Conservation (phyloP, 2,888 invertebrate genomes). For the Serrognathus titanus region DNA sequence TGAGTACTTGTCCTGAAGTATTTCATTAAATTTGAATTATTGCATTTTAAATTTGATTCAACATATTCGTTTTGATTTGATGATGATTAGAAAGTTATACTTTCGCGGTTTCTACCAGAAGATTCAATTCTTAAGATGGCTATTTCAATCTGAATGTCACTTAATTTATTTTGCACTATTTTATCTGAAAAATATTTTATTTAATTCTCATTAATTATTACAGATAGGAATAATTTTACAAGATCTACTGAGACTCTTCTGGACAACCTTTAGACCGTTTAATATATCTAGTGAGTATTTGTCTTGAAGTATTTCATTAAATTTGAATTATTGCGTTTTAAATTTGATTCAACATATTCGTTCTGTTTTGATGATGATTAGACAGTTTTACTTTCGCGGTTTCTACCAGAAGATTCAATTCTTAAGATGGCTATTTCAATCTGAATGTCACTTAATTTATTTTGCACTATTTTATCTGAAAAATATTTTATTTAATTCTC, state of each 20-base stretch:
- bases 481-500: background rate
- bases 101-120: too few species aligned
- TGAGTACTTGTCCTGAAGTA: background rate
- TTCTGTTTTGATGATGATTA: constrained; percentile 49
- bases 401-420: constrained; percentile 57
- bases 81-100: constrained; percentile 52
- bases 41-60: background rate
- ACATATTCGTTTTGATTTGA: background rate
- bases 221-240: too few species aligned
- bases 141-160: too few species aligned
- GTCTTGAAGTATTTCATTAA: too few species aligned
- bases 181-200: too few species aligned
- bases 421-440: constrained; percentile 38
- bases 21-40: background rate
- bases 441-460: constrained; percentile 3
- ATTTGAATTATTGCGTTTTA: too few species aligned
- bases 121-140: constrained; percentile 33
- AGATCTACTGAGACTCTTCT: too few species aligned
- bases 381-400: constrained; percentile 60
- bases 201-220: too few species aligned
- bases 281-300: too few species aligned
- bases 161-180: too few species aligned
- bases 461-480: background rate
- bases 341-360: too few species aligned
- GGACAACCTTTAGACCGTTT: too few species aligned